Percentiles rank a stretch among this genome's conserved stretches.
phyloP scores from a whole-genome alignment of 2,797 vertebrate genomes.

The Myotis pilosus region DNA sequence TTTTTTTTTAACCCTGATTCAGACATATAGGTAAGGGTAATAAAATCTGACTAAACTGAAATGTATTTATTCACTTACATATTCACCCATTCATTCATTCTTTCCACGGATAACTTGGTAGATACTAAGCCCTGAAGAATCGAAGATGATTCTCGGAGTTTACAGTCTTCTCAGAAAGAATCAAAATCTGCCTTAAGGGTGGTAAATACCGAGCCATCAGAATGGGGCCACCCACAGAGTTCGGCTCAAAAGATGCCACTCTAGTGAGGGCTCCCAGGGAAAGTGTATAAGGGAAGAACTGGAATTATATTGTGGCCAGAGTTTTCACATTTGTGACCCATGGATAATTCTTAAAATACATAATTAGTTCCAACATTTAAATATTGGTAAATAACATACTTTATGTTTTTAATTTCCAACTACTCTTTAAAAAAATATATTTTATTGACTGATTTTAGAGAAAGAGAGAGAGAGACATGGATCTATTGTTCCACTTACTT shows the following conservation, averaged over 20 bases:
- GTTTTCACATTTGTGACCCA: neutral
- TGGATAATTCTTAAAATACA: neutral
- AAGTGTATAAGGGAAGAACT: neutral
- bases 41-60: neutral
- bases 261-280: neutral
- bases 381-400: neutral
- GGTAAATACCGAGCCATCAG: neutral
- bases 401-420: neutral
- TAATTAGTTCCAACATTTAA: neutral
- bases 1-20: neutral
- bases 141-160: neutral
- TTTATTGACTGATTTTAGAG: too few species aligned
- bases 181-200: neutral
- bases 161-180: neutral
- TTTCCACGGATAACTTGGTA: neutral
- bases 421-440: neutral
- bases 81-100: neutral
- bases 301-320: neutral
- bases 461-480: too few species aligned
- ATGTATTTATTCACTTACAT: neutral
- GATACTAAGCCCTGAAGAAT: neutral
- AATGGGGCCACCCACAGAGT: neutral
- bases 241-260: neutral
- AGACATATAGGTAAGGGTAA: neutral
- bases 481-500: too few species aligned